These are phyloP conservation scores for Dipodomys spectabilis DNA, from an alignment of 2,113 vertebrate genomes.

Conservation along the genomic window DNA sequence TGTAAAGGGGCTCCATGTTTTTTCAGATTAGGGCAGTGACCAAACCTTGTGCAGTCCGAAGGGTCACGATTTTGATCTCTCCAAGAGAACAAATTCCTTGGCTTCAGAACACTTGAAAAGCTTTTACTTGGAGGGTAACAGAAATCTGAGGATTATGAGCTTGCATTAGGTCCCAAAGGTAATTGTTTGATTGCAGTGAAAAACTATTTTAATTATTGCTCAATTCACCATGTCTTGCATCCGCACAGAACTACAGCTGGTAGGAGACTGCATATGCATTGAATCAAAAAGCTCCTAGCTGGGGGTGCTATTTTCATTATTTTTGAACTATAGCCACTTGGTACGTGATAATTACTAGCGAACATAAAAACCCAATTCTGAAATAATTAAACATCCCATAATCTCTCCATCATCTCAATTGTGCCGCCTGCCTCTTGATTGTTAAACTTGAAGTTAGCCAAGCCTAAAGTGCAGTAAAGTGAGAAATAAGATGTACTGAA, in stretches of 20 bases:
- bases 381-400: conserved; percentile 49
- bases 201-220: conserved; percentile 69
- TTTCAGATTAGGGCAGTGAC: conserved; percentile 5
- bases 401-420: not conserved
- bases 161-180: conserved; percentile 58
- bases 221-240: conserved; percentile 58
- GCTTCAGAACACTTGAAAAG: conserved; percentile 54
- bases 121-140: conserved; percentile 49
- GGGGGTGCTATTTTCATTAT: not conserved
- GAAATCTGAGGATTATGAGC: conserved; percentile 61
- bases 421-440: not conserved
- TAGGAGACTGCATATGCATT: conserved; percentile 41
- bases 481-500: not conserved
- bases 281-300: conserved; percentile 44
- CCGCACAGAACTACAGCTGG: not conserved
- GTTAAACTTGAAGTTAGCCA: not conserved
- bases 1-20: not conserved
- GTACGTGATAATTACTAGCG: conserved; percentile 11
- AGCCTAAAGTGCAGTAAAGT: conserved; percentile 48
- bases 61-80: conserved; percentile 44
- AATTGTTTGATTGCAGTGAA: conserved; percentile 68
- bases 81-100: conserved; percentile 41
- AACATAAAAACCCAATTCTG: conserved; percentile 45
- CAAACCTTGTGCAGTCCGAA: conserved; percentile 39
- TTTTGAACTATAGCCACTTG: conserved; percentile 44